Evolutionary conservation across 2,888 invertebrate genomes (phyloP).

Genomic region (Acanthacorydalis orientalis): DNA sequence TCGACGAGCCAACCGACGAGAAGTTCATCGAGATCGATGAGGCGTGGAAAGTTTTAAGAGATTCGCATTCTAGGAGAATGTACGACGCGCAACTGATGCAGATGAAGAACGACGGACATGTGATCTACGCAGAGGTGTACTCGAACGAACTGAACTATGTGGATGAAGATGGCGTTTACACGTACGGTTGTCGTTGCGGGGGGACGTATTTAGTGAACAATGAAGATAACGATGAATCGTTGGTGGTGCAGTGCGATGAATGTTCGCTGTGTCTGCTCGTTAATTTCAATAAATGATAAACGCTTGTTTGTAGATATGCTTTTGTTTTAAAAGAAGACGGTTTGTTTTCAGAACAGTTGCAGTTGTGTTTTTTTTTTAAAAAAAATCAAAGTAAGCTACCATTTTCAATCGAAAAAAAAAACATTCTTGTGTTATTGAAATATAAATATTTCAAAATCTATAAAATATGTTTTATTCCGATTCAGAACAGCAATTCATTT

Average conservation of each 20-base stretch:
- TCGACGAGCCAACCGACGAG: slow-evolving; percentile 13
- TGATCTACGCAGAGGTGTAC: slow-evolving; percentile 41
- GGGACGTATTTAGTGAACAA: slow-evolving; percentile 34
- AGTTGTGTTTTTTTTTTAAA: not conserved
- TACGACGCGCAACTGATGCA: slow-evolving; percentile 47
- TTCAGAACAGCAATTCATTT: too few species aligned
- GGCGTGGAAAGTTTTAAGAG: slow-evolving; percentile 54
- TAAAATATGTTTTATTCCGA: too few species aligned
- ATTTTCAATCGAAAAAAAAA: too few species aligned
- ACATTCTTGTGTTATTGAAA: too few species aligned
- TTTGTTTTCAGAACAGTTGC: not conserved
- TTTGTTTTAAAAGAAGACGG: not conserved
- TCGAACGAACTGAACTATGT: slow-evolving; percentile 30
- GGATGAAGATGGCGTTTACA: slow-evolving; percentile 22
- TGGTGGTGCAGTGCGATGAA: slow-evolving; percentile 48
- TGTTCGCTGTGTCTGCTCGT: slow-evolving; percentile 54
- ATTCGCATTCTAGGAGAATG: slow-evolving; percentile 38
- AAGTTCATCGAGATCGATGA: slow-evolving; percentile 39
- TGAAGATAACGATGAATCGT: slow-evolving; percentile 22
- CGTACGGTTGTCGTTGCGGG: slow-evolving; percentile 55
- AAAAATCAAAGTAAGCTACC: not conserved
- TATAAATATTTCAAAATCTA: too few species aligned
- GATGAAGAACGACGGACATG: slow-evolving; percentile 35
- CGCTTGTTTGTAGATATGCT: too few species aligned
- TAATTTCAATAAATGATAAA: slow-evolving; percentile 9